phyloP scores from a whole-genome alignment of 2,797 vertebrate species.

The Scolopax bukidnonensis region DNA sequence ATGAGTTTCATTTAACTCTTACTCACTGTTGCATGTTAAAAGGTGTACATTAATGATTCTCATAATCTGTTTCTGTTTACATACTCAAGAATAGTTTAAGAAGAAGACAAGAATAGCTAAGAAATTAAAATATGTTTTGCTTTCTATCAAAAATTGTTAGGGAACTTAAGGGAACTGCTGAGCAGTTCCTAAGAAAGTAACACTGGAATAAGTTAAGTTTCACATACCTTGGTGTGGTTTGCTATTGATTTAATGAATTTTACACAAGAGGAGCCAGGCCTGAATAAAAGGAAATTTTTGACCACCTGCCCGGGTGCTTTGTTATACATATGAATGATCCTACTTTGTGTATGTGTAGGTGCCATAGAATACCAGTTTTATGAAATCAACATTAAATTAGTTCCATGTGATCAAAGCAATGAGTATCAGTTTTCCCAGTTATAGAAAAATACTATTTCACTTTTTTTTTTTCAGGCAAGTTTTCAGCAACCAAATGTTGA shows the following conservation, averaged over 20 bases:
- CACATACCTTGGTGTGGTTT: neutral
- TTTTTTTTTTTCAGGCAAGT: neutral
- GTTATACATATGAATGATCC: neutral
- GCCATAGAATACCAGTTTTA: neutral
- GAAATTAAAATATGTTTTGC: neutral
- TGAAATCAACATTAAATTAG: neutral
- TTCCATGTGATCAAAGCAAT: neutral
- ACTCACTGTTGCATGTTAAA: slow-evolving; percentile 11
- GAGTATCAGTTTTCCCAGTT: neutral
- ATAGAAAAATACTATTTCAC: neutral
- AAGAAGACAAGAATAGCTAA: neutral
- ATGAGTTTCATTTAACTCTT: slow-evolving; percentile 42
- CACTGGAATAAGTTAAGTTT: neutral
- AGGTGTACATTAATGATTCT: neutral
- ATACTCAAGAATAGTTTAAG: neutral
- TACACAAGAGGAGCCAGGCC: neutral
- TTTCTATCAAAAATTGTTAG: neutral
- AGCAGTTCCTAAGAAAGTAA: neutral
- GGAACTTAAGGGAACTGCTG: neutral
- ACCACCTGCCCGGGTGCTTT: neutral
- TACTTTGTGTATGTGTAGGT: neutral
- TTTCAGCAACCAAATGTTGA: neutral
- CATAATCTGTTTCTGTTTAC: neutral
- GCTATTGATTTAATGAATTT: neutral
- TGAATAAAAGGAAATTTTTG: neutral